These are phyloP conservation scores for Pygmarrhopalites habei DNA, from an alignment of 1,140 invertebrate genomes.

Conservation along the genomic window DNA sequence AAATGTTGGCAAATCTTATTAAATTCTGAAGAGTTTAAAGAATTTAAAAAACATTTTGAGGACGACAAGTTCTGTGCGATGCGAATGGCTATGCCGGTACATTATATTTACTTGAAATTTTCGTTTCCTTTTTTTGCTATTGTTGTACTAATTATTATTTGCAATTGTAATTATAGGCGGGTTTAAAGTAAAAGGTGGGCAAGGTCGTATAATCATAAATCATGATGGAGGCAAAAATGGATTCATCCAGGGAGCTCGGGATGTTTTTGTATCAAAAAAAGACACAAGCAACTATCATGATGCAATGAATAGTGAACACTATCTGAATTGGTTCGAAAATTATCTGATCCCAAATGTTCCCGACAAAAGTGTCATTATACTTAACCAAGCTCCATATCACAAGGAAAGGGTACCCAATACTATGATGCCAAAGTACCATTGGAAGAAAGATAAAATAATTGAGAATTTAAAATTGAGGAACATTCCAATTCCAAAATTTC, in stretches of 20 bases:
- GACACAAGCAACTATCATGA: slow-evolving; percentile 19
- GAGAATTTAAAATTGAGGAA: neutral
- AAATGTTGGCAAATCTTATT: slow-evolving; percentile 4
- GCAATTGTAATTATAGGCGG: slow-evolving; percentile 3
- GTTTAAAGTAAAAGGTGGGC: neutral
- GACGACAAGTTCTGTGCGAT: neutral
- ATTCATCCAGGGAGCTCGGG: neutral
- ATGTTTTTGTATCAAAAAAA: slow-evolving; percentile 21
- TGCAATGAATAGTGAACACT: slow-evolving; percentile 21
- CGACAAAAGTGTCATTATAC: slow-evolving; percentile 8
- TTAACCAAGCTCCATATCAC: slow-evolving; percentile 18
- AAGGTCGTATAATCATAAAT: slow-evolving; percentile 17
- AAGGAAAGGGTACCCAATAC: neutral
- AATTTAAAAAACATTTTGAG: neutral
- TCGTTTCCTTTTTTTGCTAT: neutral
- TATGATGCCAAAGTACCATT: slow-evolving; percentile 5
- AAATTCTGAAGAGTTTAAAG: neutral
- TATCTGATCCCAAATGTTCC: slow-evolving; percentile 3
- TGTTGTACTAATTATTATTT: neutral
- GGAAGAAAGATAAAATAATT: slow-evolving; percentile 12
- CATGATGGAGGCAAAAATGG: slow-evolving; percentile 8
- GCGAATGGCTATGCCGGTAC: slow-evolving; percentile 11
- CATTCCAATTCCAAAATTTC: neutral
- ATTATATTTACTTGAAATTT: neutral
- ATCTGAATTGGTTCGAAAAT: neutral